Evolutionary conservation across 2,888 invertebrate genomes (phyloP), one percentile per base, ranked within the genome.

Genomic region (Patella caerulea): DNA sequence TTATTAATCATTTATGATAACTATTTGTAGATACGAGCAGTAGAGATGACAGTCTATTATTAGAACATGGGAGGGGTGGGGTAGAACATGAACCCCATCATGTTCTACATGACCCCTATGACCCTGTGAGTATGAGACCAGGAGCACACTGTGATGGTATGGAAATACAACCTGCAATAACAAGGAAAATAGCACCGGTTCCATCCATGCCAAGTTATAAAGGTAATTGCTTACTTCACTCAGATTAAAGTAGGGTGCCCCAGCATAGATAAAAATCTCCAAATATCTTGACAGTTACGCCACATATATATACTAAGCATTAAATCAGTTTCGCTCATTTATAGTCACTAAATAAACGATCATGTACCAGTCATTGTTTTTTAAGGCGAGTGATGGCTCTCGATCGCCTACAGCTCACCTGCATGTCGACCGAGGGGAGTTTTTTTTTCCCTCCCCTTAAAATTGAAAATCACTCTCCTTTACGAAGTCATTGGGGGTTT

Each of bases 161-260:
- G n/a, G 77, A 80, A 5, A 83, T 85, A 70, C 83, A 83, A 76
- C 79, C 82, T 29, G 83, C 84, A 9, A 85, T 82, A 77, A 82
- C 85, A 2, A 81, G 89, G 29, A 89, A 89, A 78, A 84, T 89
- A 45, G 88, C 89, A 45, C 84, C 88, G 11, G 87, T 86, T 7
- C 87, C 87, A 34, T 83, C 88, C 71, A 76, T 83, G 0, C 87
- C 87, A 0, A 78, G 84, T 34, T 89, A 89, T 78, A 89, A 86
- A 88, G 89, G 89, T 84, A 55, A 71, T 19, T 15, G 24, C 11
- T 15, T 84, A 79, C 24, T 75, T 54, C 2, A 75, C 29, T 34
- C 53, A 15, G 1, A 1, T 14, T 45, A 14, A n/a, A n/a, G 34
- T 76, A 15, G 17, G 17, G 24, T 17, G 17, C 72, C 15, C 17